phyloP scores from a whole-genome alignment of 2,797 vertebrate species.

The Balearica regulorum region DNA sequence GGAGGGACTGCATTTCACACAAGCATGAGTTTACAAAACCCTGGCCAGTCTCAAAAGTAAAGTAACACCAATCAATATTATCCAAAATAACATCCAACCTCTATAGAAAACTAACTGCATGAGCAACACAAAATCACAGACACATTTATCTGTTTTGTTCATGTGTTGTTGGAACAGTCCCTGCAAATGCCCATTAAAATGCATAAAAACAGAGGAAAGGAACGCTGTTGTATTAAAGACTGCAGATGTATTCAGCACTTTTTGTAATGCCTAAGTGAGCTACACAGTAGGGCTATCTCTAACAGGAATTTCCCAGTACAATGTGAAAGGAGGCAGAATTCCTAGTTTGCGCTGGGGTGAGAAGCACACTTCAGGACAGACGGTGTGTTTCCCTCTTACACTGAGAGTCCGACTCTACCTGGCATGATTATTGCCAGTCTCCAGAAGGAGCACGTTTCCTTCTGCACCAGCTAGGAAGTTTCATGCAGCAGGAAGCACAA shows the following conservation, averaged over 20 bases:
- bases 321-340: background rate
- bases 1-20: background rate
- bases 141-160: background rate
- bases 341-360: background rate
- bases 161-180: background rate
- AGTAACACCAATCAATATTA: background rate
- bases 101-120: background rate
- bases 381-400: background rate
- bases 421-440: accelerated
- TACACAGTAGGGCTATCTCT: background rate
- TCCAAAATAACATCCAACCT: background rate
- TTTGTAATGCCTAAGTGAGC: background rate
- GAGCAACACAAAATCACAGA: background rate
- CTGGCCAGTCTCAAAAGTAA: background rate
- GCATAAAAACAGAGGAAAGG: background rate
- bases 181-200: background rate
- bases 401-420: background rate
- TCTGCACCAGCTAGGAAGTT: background rate
- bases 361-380: background rate
- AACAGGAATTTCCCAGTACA: background rate
- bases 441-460: background rate
- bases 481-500: background rate
- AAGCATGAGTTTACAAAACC: background rate
- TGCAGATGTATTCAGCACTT: background rate
- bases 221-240: background rate